A percentile compares a stretch with the other conserved stretches of the same genome.
These are phyloP conservation scores for Listrodromus nycthemerus DNA, from an alignment of 2,888 invertebrate genomes.

Conservation along the genomic window DNA sequence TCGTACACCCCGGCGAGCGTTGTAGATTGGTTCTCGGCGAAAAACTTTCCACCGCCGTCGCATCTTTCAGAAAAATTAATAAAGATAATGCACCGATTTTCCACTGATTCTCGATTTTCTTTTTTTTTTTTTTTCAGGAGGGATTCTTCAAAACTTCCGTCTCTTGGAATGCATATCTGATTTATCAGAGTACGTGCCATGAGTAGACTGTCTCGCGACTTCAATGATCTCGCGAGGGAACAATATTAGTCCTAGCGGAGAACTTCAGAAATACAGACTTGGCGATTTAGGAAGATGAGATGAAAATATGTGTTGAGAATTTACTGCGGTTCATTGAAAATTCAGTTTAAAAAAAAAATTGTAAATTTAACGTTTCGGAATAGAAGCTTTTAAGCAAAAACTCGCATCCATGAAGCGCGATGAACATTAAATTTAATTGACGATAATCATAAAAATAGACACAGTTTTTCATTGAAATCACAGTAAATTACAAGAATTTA, in stretches of 20 bases:
- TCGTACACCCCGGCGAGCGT: neutral
- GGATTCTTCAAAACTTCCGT: slow-evolving; percentile 19
- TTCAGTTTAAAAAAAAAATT: too few species aligned
- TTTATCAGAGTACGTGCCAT: slow-evolving; percentile 31
- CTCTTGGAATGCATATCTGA: slow-evolving; percentile 14
- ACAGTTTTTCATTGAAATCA: too few species aligned
- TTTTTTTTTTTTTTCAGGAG: neutral
- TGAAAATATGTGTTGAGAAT: neutral
- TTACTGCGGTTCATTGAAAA: neutral
- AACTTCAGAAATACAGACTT: neutral
- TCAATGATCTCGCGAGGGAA: neutral
- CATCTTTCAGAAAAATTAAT: slow-evolving; percentile 47
- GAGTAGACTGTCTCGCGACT: neutral
- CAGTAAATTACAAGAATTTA: too few species aligned
- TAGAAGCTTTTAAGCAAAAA: too few species aligned
- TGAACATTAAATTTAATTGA: too few species aligned
- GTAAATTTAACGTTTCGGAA: too few species aligned
- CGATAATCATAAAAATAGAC: too few species aligned
- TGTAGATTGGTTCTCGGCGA: neutral
- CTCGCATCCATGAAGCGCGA: too few species aligned
- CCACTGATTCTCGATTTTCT: neutral
- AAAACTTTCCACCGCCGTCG: slow-evolving; percentile 22
- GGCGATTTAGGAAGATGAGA: neutral
- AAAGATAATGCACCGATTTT: slow-evolving; percentile 52
- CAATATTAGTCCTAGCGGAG: neutral